Evolutionary conservation across 2,113 vertebrate genomes (phyloP).

Genomic region (Podarcis muralis): DNA sequence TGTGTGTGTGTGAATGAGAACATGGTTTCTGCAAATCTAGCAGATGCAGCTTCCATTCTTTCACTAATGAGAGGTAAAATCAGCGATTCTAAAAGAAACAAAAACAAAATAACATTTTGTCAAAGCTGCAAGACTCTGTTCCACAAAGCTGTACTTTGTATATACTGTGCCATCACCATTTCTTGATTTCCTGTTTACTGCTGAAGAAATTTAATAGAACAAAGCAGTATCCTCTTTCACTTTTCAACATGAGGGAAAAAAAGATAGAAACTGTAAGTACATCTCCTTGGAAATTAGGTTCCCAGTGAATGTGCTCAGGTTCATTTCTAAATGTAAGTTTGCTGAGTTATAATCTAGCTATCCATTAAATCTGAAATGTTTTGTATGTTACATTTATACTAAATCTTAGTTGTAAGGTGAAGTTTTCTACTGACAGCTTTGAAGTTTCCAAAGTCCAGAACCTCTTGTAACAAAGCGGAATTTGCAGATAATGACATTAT

Average conservation of each 20-base stretch:
- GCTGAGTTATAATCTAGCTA: too few relatives aligned
- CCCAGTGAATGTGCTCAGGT: background rate
- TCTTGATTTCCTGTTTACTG: background rate
- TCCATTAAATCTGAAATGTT: background rate
- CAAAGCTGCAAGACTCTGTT: background rate
- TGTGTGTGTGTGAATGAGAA: too few relatives aligned
- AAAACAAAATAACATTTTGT: background rate
- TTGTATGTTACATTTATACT: background rate
- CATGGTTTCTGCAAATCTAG: background rate
- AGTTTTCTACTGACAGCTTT: background rate
- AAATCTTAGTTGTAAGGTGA: background rate
- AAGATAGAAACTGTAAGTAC: background rate
- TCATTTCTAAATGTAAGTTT: background rate
- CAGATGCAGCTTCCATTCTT: background rate
- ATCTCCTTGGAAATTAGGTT: background rate
- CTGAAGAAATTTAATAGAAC: fast-evolving
- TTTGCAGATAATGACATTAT: background rate
- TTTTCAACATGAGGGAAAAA: background rate
- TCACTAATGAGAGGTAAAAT: background rate
- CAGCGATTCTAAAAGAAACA: background rate
- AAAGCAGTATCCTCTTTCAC: background rate
- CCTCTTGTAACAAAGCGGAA: background rate
- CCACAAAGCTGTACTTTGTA: background rate
- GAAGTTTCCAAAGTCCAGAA: background rate
- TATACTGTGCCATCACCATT: background rate